A percentile compares a stretch with the other conserved stretches of the same genome.
phyloP scores from a whole-genome alignment of 1,140 invertebrate species.

The Goniozus legneri region DNA sequence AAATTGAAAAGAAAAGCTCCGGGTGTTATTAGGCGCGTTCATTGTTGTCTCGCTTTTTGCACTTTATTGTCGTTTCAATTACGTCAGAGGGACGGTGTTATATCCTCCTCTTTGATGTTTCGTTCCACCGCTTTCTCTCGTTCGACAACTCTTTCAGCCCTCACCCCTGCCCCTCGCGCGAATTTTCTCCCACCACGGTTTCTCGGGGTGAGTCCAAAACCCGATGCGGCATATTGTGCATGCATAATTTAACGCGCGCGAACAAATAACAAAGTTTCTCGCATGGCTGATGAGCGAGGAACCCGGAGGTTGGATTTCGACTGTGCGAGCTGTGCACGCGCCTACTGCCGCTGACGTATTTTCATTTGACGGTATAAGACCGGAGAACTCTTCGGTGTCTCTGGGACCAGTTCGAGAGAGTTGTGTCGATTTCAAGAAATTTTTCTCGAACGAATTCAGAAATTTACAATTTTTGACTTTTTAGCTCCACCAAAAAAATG shows the following conservation, averaged over 20 bases:
- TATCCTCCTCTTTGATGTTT: no score
- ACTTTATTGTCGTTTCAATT: slow-evolving; percentile 49
- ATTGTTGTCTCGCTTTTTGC: slow-evolving; percentile 35
- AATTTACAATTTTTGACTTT: no score
- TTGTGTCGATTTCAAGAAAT: no score
- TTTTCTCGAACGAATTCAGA: no score
- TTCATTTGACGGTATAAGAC: slow-evolving; percentile 45
- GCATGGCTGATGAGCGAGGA: slow-evolving; percentile 45
- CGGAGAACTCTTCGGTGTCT: no score
- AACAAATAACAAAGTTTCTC: slow-evolving; percentile 55
- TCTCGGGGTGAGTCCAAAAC: slow-evolving; percentile 5
- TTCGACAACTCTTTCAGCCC: not conserved
- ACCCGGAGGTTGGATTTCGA: slow-evolving; percentile 35
- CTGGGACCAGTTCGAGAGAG: no score
- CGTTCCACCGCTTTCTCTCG: slow-evolving; percentile 1
- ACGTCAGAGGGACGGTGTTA: slow-evolving; percentile 12
- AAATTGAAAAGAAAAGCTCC: slow-evolving; percentile 29
- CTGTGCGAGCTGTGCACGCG: slow-evolving; percentile 21
- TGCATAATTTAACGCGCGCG: slow-evolving; percentile 53
- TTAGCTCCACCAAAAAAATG: no score
- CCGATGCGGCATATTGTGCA: slow-evolving; percentile 50
- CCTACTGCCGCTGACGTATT: slow-evolving; percentile 48
- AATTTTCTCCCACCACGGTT: slow-evolving; percentile 10
- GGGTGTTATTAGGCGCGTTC: slow-evolving; percentile 29
- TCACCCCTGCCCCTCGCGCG: slow-evolving; percentile 8